Conservation (phyloP, 2,797 vertebrate species). For the Enteromius trimaculatus region DNA sequence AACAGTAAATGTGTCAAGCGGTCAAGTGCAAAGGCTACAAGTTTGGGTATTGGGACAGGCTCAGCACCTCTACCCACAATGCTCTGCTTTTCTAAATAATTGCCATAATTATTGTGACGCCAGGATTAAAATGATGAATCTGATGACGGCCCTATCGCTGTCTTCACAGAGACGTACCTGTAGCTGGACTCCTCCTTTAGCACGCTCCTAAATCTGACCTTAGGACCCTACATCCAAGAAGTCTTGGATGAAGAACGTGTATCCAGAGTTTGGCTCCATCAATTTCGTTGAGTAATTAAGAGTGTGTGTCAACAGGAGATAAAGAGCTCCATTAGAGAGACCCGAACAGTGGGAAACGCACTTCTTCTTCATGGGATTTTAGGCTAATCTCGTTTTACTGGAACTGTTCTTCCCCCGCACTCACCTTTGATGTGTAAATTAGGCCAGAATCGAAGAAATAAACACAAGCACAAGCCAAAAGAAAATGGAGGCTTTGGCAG, state of each 20-base stretch:
- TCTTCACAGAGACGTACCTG: slow-evolving; percentile 24
- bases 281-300: slow-evolving; percentile 60
- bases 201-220: slow-evolving; percentile 42
- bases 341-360: slow-evolving; percentile 61
- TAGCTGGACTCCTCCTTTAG: slow-evolving; percentile 11
- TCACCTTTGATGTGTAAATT: slow-evolving; percentile 75
- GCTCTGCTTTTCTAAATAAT: slow-evolving; percentile 25
- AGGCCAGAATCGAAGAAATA: slow-evolving; percentile 62
- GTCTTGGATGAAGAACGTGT: slow-evolving; percentile 30
- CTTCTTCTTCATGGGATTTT: slow-evolving; percentile 69
- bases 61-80: background rate
- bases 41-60: background rate
- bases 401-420: slow-evolving; percentile 63
- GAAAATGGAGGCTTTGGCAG: slow-evolving; percentile 41
- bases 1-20: background rate
- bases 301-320: slow-evolving; percentile 60
- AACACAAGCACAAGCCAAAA: slow-evolving; percentile 57
- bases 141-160: slow-evolving; percentile 27
- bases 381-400: slow-evolving; percentile 72
- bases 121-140: slow-evolving; percentile 39
- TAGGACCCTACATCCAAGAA: slow-evolving; percentile 50
- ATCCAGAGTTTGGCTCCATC: slow-evolving; percentile 49
- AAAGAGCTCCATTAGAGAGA: slow-evolving; percentile 62
- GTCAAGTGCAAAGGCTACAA: background rate
- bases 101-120: slow-evolving; percentile 34